Base-by-base conservation (phyloP, 2,888 invertebrate genomes). In the Escarpia spicata region DNA sequence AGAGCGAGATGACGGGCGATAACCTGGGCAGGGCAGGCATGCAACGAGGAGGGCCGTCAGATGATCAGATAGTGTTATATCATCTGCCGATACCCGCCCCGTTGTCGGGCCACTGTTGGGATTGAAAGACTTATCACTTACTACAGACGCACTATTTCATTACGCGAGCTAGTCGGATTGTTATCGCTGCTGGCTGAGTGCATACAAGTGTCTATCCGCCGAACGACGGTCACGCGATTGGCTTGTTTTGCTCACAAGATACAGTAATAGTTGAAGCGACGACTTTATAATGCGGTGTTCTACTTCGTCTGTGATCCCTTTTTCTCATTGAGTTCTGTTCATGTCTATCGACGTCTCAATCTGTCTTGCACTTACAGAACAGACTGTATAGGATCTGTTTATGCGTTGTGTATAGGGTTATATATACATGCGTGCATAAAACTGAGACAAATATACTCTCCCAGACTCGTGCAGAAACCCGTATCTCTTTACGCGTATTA, bases 71-170 rank as follows among this genome's bases (percentile, higher is more conserved):
- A 75, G 75, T 75, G 75, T 75, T 75, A 75, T 75, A 75, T 75
- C 75, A 75, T 75, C 75, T 75, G 75, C n/a, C 75, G 75, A 75
- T 75, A 75, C 15, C 75, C 19, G n/a, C 75, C 75, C 75, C 19
- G 75, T 75, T 26, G 75, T 75, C n/a, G 75, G 75, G 75, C 26
- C 75, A 75, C 26, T 75, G 75, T 75, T 3, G 26, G 19, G 75
- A 6, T n/a, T 75, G 75, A 75, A 75, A 26, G 75, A 6, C 75
- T 6, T 75, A 75, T 75, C 75, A 75, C 75, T 75, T 75, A 75
- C 75, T 75, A 26, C 75, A 75, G 75, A 75, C 75, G 75, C 75
- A 75, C 75, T 75, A 75, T 75, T 75, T 75, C 75, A 75, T 75
- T 75, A 75, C 75, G 75, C 19, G 75, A 75, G 19, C 75, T 4